Conservation (phyloP, 2,797 vertebrate genomes). For the Gymnocypris eckloni region DNA sequence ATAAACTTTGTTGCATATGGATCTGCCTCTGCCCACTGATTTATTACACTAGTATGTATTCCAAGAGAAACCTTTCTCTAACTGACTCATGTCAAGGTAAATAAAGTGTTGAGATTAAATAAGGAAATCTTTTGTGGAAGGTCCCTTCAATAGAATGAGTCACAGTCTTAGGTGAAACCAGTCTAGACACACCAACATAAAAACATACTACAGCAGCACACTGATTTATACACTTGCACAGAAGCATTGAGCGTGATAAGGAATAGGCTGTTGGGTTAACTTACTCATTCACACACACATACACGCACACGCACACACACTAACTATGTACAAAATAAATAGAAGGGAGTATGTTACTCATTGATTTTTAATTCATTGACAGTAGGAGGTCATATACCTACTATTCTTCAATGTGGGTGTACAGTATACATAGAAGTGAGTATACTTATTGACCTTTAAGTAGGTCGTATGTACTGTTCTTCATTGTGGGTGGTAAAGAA, state of each 20-base stretch:
- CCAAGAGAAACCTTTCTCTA: too few relatives aligned
- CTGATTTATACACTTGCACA: neutral
- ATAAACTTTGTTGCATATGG: too few relatives aligned
- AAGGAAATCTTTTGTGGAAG: neutral
- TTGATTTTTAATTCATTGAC: neutral
- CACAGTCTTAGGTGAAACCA: neutral
- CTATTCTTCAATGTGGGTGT: neutral
- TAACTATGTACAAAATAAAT: neutral
- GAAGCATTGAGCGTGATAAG: neutral
- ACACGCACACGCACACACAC: too few relatives aligned
- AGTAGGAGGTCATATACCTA: neutral
- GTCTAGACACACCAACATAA: neutral
- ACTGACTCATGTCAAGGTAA: neutral
- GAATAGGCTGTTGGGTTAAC: neutral
- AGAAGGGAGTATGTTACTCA: neutral
- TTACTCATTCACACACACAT: neutral
- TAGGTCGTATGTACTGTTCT: neutral
- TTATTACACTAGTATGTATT: too few relatives aligned
- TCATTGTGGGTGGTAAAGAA: constrained; percentile 29
- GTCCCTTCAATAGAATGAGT: constrained; percentile 16
- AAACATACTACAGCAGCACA: neutral
- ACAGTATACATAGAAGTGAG: neutral
- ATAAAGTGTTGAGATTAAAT: neutral
- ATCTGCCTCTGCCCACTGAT: too few relatives aligned
- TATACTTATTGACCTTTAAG: constrained; percentile 4